Base-by-base conservation (phyloP, 2,797 vertebrate species). In the Sternotherus odoratus region DNA sequence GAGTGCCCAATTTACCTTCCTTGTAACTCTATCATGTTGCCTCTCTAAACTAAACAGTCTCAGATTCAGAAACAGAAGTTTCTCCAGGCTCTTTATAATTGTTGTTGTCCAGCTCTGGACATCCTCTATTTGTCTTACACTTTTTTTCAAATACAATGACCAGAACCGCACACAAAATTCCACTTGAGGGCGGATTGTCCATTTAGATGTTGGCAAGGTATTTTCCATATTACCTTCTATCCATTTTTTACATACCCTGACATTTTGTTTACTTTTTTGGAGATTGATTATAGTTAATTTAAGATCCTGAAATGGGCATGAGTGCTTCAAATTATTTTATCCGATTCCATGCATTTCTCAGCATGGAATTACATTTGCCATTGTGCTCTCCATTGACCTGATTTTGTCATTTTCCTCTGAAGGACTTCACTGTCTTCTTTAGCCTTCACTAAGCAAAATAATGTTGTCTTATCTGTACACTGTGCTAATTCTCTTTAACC, bases 231-330 rank as follows among this genome's bases (percentile, higher is more conserved):
- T 81, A 83, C 77, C 90, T 83, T 88, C 5, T 87, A 36, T 66
- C 43, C 51, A 1, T 51, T 75, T 69, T 16, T 69, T 23, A n/a
- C n/a, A 28, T 43, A 90, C n/a, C 11, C 26, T 46, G 69, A 43
- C 1, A 1, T 74, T 90, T 46, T 36, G 13, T 89, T 84, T 88
- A 87, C 88, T 69, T 75, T n/a, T 3, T 4, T 88, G 12, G 24
- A 84, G 84, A 39, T 6, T 74, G 88, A 86, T 88, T 53, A 75
- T 84, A 93, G 79, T 87, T 87, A 30, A 83, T 82, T 43, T 90
- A 28, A 79, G 81, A 79, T 83, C 82, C 69, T 90, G 23, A 21
- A 56, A 56, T 43, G 36, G 26, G 51, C 51, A 88, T 54, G 48
- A 77, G 50, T 83, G 3, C 21, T 93, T 84, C n/a, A 77, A 80